Base-by-base conservation (phyloP, 2,113 vertebrate genomes). In the Dipodomys spectabilis region DNA sequence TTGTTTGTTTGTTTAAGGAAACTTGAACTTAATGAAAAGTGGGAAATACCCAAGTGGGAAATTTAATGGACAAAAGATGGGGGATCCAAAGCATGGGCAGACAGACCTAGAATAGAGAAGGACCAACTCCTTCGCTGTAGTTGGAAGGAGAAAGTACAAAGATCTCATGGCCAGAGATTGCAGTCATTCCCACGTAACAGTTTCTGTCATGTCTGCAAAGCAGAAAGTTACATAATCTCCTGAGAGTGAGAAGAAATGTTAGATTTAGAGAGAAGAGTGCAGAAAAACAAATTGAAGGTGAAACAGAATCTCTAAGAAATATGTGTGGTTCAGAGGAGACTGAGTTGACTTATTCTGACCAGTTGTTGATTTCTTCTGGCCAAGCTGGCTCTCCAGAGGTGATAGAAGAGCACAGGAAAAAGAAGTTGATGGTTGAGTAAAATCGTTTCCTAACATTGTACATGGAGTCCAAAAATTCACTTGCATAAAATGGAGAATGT, bases 281-380 rank as follows among this genome's bases (percentile, higher is more conserved):
- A 93, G 78, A 68, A 68, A 74, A 93, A 69, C 35, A 88, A 81
- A 62, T 5, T 81, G 22, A 53, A 95, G 8, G 13, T 65, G 75
- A 8, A 22, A 20, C 2, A 32, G 57, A 44, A 83, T 44, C 44
- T 84, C 67, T 45, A 20, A 91, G 75, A 39, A 25, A 32, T 19
- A 7, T 28, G 71, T 35, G 18, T 49, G 65, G 16, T 71, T 27
- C 39, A 72, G 20, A 32, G 44, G 57, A 86, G 11, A 20, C 69
- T 86, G 25, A 65, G 30, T 27, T 81, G 72, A 25, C 27, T 45
- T 73, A 23, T 44, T n/a, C 64, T 81, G 35, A 67, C n/a, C 35
- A 11, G 6, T 3, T 45, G 23, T 18, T 45, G n/a, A 27, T 60
- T 87, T 81, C 45, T 13, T 75, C 22, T 32, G 45, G 65, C 32